Conservation (phyloP, 2,113 vertebrate species). For the Propithecus coquereli region DNA sequence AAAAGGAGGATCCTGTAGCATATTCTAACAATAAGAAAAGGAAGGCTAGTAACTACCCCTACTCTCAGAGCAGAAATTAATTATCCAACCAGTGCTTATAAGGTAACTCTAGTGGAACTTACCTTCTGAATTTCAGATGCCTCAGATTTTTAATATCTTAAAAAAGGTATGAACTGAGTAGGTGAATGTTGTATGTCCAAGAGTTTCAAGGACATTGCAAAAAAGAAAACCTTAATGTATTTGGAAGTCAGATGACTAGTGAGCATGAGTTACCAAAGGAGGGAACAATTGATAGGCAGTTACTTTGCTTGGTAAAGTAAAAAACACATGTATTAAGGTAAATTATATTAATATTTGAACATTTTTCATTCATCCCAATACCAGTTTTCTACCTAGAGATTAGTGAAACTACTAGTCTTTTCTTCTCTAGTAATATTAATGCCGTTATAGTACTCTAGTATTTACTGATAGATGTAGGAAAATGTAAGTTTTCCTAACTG, state of each 20-base stretch:
- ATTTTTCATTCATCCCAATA: constrained; percentile 21
- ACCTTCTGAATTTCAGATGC: not conserved
- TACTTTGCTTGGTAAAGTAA: constrained; percentile 38
- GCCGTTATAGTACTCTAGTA: not conserved
- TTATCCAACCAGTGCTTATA: not conserved
- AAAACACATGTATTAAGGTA: not conserved
- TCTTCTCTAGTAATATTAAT: not conserved
- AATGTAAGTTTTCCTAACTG: not conserved
- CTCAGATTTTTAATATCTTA: constrained; percentile 36
- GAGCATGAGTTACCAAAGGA: not conserved
- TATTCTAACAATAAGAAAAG: not conserved
- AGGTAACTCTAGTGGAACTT: not conserved
- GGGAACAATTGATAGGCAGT: not conserved
- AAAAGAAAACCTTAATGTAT: not conserved
- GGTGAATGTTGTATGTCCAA: not conserved
- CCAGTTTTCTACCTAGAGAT: not conserved
- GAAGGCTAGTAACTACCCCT: not conserved
- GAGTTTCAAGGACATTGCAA: not conserved
- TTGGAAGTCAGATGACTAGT: not conserved
- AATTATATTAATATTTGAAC: constrained; percentile 19
- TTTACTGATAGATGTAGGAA: not conserved
- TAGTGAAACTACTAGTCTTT: constrained; percentile 3
- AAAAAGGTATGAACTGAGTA: not conserved
- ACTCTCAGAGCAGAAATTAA: not conserved
- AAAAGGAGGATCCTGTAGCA: not conserved